These are phyloP conservation scores for Anarrhichthys ocellatus DNA, from an alignment of 2,113 vertebrate genomes.

Conservation along the genomic window DNA sequence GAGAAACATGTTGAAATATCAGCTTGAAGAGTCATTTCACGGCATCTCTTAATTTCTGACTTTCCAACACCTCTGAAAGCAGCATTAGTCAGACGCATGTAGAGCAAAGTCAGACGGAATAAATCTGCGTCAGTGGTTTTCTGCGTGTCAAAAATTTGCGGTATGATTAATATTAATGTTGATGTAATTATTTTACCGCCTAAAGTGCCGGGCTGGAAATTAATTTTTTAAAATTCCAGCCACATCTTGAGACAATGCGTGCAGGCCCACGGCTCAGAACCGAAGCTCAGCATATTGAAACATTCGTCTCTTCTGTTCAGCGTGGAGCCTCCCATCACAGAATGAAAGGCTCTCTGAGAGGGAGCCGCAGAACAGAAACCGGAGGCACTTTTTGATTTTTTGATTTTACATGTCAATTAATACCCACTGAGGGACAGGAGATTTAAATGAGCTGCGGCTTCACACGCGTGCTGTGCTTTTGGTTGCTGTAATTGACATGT, in stretches of 20 bases:
- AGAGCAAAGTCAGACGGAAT: slow-evolving; percentile 17
- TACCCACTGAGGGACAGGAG: slow-evolving; percentile 11
- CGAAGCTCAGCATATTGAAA: slow-evolving; percentile 43
- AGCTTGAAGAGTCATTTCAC: slow-evolving; percentile 2
- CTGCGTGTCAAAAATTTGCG: slow-evolving; percentile 36
- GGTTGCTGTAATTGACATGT: slow-evolving; percentile 34
- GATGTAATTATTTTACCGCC: slow-evolving; percentile 72
- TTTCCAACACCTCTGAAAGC: slow-evolving; percentile 18
- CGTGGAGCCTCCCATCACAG: background rate
- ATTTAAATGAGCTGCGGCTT: slow-evolving; percentile 31
- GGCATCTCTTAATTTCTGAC: background rate
- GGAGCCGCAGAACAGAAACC: slow-evolving; percentile 28
- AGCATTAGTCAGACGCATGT: slow-evolving; percentile 16
- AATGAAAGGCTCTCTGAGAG: slow-evolving; percentile 9
- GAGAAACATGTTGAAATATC: background rate
- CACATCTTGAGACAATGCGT: slow-evolving; percentile 53
- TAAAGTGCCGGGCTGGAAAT: slow-evolving; percentile 46
- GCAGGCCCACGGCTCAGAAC: slow-evolving; percentile 37
- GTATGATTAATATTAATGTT: slow-evolving; percentile 67
- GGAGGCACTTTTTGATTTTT: slow-evolving; percentile 30
- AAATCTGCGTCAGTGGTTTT: background rate
- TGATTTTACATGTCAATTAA: slow-evolving; percentile 51
- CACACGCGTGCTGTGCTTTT: background rate
- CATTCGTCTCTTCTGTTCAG: slow-evolving; percentile 54
- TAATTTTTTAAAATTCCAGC: slow-evolving; percentile 58